Percentiles rank a stretch among this genome's conserved stretches.
Conservation (phyloP, 2,888 invertebrate species). For the Trichopoda pennipes region DNA sequence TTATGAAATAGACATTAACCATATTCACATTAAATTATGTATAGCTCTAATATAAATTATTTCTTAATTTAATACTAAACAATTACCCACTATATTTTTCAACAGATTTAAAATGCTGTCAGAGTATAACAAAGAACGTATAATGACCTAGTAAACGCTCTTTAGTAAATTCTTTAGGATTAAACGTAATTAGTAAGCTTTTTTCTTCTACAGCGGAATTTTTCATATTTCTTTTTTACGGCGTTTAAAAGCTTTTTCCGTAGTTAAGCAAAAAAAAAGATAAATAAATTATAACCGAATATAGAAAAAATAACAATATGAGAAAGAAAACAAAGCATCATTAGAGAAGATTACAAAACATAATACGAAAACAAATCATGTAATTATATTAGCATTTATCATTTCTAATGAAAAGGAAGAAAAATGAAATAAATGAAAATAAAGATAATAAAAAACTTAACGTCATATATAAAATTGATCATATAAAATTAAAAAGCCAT, state of each 20-base stretch:
- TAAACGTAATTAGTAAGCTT: slow-evolving; percentile 39
- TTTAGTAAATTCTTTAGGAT: slow-evolving; percentile 15
- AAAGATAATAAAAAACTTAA: slow-evolving; percentile 55
- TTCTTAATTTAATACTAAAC: too few relatives aligned
- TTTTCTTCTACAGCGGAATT: slow-evolving; percentile 23
- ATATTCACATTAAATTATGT: too few relatives aligned
- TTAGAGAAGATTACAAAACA: slow-evolving; percentile 10
- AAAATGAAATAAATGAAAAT: background rate
- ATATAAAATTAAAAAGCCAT: background rate
- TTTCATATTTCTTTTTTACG: background rate
- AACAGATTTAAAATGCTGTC: too few relatives aligned
- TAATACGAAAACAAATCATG: slow-evolving; percentile 53
- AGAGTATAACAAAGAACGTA: too few relatives aligned
- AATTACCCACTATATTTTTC: too few relatives aligned
- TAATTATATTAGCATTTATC: slow-evolving; percentile 67
- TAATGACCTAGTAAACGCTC: too few relatives aligned
- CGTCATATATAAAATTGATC: background rate
- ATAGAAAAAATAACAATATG: background rate
- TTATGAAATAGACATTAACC: too few relatives aligned
- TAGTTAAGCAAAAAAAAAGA: background rate
- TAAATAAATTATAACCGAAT: background rate
- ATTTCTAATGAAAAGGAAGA: slow-evolving; percentile 42
- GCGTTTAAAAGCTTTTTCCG: background rate
- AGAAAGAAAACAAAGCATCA: slow-evolving; percentile 5
- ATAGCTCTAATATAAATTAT: too few relatives aligned